A percentile compares a stretch with the other conserved stretches of the same genome.
phyloP scores from a whole-genome alignment of 2,113 vertebrate species.

The Macaca mulatta region DNA sequence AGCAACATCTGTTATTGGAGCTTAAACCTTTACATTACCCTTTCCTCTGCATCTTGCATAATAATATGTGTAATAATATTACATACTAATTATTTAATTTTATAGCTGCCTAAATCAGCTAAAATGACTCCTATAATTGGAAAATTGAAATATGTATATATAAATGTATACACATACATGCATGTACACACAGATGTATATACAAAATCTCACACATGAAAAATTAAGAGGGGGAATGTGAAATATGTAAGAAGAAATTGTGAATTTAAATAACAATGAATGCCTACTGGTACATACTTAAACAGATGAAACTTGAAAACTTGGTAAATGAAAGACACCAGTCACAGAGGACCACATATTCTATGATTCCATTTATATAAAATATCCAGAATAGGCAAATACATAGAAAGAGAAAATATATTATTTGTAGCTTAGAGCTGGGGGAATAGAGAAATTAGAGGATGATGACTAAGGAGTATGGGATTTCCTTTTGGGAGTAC shows the following conservation, averaged over 20 bases:
- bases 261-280: not conserved
- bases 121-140: not conserved
- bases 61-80: not conserved
- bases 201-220: not conserved
- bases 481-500: not conserved
- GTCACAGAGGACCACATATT: not conserved
- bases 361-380: not conserved
- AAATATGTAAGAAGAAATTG: not conserved
- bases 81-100: not conserved
- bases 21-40: not conserved
- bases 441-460: not conserved
- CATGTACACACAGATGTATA: rapidly evolving
- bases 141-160: not conserved
- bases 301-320: not conserved
- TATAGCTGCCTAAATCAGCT: not conserved
- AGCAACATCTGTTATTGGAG: not conserved
- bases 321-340: not conserved
- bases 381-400: not conserved
- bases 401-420: not conserved
- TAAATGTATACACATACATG: not conserved
- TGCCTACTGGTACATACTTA: not conserved
- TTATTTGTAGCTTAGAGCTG: not conserved
- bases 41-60: not conserved
- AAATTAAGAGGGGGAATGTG: not conserved
- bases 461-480: not conserved